phyloP scores from a whole-genome alignment of 2,113 vertebrate genomes.

The Ovis canadensis region DNA sequence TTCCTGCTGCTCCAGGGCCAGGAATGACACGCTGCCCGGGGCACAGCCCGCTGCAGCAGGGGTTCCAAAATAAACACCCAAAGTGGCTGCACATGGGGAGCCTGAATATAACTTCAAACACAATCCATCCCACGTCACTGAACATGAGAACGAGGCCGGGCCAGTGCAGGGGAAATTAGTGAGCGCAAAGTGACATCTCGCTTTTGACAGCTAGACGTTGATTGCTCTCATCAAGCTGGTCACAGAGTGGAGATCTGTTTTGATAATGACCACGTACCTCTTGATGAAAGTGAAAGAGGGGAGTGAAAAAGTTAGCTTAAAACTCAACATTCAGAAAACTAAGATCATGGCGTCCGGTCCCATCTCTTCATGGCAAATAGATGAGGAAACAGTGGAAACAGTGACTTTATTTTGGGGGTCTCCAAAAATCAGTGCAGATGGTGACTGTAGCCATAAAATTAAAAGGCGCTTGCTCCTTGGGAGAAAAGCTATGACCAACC shows the following conservation, averaged over 20 bases:
- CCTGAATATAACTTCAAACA: too few relatives aligned
- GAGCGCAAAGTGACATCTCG: accelerated
- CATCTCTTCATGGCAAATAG: background rate
- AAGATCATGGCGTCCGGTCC: background rate
- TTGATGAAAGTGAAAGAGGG: background rate
- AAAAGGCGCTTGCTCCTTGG: background rate
- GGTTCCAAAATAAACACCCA: accelerated
- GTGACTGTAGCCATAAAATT: background rate
- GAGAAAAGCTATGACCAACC: background rate
- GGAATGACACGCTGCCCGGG: background rate
- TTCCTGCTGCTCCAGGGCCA: background rate
- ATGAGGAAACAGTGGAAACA: background rate
- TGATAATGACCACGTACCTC: background rate
- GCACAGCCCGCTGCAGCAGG: accelerated
- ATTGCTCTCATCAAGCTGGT: too few relatives aligned
- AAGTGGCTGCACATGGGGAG: accelerated
- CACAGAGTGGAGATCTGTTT: background rate
- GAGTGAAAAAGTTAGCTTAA: background rate
- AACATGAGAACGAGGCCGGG: accelerated
- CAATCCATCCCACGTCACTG: accelerated
- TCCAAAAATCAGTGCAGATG: background rate
- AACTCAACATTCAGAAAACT: too few relatives aligned
- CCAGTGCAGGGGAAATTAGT: background rate
- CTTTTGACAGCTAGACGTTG: background rate
- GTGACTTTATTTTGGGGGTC: background rate